Percentiles rank a stretch among this genome's conserved stretches.
These are phyloP conservation scores for Lepidocyrtoides sp. DNA, from an alignment of 2,888 invertebrate species.

Conservation along the genomic window DNA sequence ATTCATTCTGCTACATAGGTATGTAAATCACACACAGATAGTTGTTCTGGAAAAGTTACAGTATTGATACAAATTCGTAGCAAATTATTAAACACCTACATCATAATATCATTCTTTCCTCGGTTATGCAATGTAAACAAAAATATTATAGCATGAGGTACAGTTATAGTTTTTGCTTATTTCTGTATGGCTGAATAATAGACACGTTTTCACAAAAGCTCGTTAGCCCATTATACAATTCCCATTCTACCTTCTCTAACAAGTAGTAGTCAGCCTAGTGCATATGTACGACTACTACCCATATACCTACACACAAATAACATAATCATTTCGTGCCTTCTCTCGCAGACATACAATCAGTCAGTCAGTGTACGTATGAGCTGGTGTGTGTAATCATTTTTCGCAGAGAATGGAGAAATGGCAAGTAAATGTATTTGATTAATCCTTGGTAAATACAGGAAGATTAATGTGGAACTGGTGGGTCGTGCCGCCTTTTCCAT, in stretches of 20 bases:
- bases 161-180: neutral
- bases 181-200: neutral
- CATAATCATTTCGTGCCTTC: neutral
- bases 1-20: neutral
- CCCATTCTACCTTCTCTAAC: neutral
- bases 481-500: conserved; percentile 40
- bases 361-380: neutral
- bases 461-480: conserved; percentile 56
- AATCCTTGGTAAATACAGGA: conserved; percentile 67
- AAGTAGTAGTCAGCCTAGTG: neutral
- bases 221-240: conserved; percentile 37
- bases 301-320: neutral
- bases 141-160: no score
- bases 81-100: conserved; percentile 7
- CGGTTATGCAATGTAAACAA: neutral
- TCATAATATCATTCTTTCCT: no score
- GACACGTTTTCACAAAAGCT: neutral
- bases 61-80: neutral
- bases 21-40: neutral
- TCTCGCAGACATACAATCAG: conserved; percentile 20
- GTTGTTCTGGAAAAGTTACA: no score
- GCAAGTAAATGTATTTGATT: conserved; percentile 59
- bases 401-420: conserved; percentile 34
- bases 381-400: conserved; percentile 37
- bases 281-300: no score